phyloP scores from a whole-genome alignment of 2,888 invertebrate genomes.

The Ennomos quercinarius region DNA sequence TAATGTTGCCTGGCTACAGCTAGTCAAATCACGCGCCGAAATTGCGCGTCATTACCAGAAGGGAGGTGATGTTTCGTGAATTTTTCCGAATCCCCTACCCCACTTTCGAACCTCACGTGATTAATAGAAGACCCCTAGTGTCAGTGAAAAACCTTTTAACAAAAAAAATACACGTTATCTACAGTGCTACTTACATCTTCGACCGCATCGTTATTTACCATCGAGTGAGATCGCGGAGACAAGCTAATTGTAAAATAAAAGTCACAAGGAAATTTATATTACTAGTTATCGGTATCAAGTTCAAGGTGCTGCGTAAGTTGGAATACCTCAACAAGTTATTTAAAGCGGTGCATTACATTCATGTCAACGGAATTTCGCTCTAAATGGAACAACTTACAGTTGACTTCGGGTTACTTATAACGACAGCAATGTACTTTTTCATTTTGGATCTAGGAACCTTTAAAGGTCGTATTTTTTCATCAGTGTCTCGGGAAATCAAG shows the following conservation, averaged over 20 bases:
- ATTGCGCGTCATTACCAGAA: too few species aligned
- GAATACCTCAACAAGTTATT: constrained; percentile 53
- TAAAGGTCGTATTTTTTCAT: constrained; percentile 65
- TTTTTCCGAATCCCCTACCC: too few species aligned
- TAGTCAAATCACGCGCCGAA: too few species aligned
- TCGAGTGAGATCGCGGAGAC: too few species aligned
- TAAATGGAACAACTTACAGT: constrained; percentile 44
- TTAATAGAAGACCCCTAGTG: too few species aligned
- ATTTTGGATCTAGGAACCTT: constrained; percentile 67
- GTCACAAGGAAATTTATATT: constrained; percentile 42
- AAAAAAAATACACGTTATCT: too few species aligned
- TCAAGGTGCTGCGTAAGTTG: constrained; percentile 50
- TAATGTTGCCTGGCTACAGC: too few species aligned
- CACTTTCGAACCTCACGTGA: too few species aligned
- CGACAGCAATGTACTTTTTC: constrained; percentile 46
- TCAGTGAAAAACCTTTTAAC: too few species aligned
- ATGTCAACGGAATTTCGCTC: constrained; percentile 36
- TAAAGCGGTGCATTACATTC: constrained; percentile 33
- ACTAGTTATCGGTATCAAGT: constrained; percentile 54
- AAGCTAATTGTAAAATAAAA: neutral
- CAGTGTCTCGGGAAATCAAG: constrained; percentile 62
- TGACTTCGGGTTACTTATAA: constrained; percentile 44
- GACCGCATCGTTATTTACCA: too few species aligned
- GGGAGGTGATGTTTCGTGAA: too few species aligned
- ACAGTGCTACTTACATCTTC: too few species aligned